These are phyloP conservation scores for Alexandromys fortis DNA, from an alignment of 2,113 vertebrate genomes.

Conservation along the genomic window DNA sequence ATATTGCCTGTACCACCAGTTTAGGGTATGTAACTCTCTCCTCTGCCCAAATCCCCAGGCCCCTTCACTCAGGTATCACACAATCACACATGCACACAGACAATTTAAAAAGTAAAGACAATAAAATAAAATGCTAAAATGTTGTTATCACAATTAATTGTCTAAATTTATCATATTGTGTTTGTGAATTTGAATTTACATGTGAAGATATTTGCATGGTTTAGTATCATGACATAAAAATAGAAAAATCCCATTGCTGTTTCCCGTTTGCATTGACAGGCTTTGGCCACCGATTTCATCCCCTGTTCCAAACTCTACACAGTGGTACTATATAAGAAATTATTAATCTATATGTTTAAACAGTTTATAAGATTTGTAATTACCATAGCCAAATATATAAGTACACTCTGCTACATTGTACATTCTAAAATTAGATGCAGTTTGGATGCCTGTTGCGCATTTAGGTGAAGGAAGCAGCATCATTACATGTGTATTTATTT, in stretches of 20 bases:
- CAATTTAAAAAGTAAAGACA: neutral
- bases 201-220: neutral
- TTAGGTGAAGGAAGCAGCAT: neutral
- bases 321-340: neutral
- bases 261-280: neutral
- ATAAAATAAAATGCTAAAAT: neutral
- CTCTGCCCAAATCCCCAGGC: neutral
- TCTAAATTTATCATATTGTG: neutral
- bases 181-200: neutral
- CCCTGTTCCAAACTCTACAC: rapidly evolving
- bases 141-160: neutral
- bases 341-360: neutral
- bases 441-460: neutral
- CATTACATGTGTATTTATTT: neutral
- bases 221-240: neutral
- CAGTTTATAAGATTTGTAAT: neutral
- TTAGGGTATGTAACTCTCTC: neutral
- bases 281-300: neutral
- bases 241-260: neutral
- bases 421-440: neutral
- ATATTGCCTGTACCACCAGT: neutral
- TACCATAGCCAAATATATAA: neutral
- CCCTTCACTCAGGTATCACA: neutral
- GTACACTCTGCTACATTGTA: neutral
- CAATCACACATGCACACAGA: neutral